Base-by-base conservation (phyloP, 2,113 vertebrate genomes). In the Trematomus loennbergii region DNA sequence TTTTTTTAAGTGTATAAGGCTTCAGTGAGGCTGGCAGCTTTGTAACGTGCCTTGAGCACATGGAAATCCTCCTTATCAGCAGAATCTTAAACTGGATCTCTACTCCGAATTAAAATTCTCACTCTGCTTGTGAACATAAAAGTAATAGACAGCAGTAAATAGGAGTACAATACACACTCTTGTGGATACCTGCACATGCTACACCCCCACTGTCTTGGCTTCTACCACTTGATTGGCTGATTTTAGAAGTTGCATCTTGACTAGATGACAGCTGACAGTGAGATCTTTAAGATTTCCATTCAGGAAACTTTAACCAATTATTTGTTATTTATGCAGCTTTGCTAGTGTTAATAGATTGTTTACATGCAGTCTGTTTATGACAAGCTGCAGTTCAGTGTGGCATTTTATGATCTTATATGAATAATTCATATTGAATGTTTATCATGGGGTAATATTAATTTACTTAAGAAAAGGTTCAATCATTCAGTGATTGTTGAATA, bases 141-240 rank as follows among this genome's bases (percentile, higher is more conserved):
- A 18, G 36, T 40, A 43, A n/a, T 57, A 63, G 1, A 61, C 57
- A 49, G 20, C 48, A 59, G 22, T 29, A 20, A 64, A 20, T 20
- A n/a, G 5, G 3, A 25, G 46, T 15, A 36, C 46, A 48, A 6
- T 15, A 36, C 46, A 48, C 9, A 40, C 25, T 33, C 29, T 20
- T 45, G 59, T 75, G 57, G 33, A 76, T 58, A 33, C n/a, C 4
- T 48, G 11, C 45, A 59, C 50, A 73, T 8, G 53, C 58, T 25
- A 45, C 40, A 18, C 33, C 59, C 40, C 54, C 36, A 3, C 69
- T 8, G 1, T 22, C 40, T 75, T 40, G 36, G 36, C 22, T 62
- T 40, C 71, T 50, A 3, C 58, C 36, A 49, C 36, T 45, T 75
- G 55, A 64, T 63, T 54, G 22, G 66, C 20, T 52, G 25, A 58